Percentiles rank a stretch among this genome's conserved stretches.
Evolutionary conservation across 2,888 invertebrate genomes (phyloP).

Genomic region (Campopleginae sp.): DNA sequence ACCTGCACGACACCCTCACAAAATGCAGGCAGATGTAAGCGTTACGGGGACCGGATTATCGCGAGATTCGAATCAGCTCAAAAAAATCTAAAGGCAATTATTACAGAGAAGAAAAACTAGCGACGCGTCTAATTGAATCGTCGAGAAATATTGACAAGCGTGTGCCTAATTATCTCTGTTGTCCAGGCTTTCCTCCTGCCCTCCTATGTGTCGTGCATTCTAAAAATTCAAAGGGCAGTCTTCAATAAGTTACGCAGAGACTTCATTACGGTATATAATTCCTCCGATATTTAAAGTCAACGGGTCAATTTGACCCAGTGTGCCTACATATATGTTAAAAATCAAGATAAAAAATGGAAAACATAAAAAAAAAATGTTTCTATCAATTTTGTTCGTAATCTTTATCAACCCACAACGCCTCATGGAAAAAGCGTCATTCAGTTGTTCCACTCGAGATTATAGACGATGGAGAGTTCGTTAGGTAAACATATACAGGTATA

Average conservation of each 20-base stretch:
- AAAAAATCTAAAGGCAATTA: not conserved
- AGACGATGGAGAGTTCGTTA: conserved; percentile 13
- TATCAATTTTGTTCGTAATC: no score
- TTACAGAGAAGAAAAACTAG: not conserved
- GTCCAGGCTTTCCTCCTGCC: not conserved
- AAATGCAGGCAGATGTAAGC: conserved; percentile 30
- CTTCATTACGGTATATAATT: not conserved
- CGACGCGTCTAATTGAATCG: not conserved
- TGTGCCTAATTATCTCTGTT: not conserved
- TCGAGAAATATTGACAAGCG: conserved; percentile 5
- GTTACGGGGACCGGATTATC: conserved; percentile 16
- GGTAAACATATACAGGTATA: not conserved
- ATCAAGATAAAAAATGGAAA: no score
- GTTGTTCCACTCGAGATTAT: not conserved
- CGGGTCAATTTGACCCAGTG: not conserved
- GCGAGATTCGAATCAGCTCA: conserved; percentile 40
- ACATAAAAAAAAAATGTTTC: no score
- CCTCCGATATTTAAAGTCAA: not conserved
- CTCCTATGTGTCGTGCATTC: not conserved
- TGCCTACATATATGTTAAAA: no score
- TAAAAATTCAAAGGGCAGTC: not conserved
- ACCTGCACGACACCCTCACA: conserved; percentile 58
- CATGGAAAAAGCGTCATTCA: not conserved
- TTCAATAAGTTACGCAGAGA: not conserved
- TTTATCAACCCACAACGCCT: not conserved